Evolutionary conservation across 92 coral and sea anemone species (phyloP).

Genomic region (Paramuricea clavata): DNA sequence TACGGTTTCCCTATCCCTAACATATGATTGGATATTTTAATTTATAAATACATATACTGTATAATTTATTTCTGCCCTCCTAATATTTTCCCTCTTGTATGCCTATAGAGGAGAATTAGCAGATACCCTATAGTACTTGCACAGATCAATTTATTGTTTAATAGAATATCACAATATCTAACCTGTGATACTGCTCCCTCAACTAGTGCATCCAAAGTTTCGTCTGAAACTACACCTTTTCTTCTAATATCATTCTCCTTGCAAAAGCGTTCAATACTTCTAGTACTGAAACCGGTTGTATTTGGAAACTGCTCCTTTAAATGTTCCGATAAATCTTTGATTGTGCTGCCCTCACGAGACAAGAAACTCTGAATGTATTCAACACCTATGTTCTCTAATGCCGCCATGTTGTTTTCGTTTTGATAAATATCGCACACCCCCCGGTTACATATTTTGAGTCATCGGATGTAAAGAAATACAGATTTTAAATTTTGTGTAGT

Average conservation of each 20-base stretch:
- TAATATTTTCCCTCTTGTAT: too few species aligned
- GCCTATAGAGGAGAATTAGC: not conserved
- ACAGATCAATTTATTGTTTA: too few species aligned
- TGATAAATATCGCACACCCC: too few species aligned
- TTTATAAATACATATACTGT: too few species aligned
- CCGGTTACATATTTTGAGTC: not conserved
- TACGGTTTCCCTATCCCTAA: too few species aligned
- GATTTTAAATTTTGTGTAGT: too few species aligned
- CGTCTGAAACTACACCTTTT: slow-evolving; percentile 10
- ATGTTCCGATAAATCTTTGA: slow-evolving; percentile 1
- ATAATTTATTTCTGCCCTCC: too few species aligned
- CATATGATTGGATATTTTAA: too few species aligned
- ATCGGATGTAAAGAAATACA: too few species aligned
- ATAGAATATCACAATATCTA: not conserved
- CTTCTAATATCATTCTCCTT: slow-evolving; percentile 9
- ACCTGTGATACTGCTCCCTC: slow-evolving; percentile 19
- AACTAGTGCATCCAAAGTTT: not conserved
- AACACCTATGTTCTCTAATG: slow-evolving; percentile 26
- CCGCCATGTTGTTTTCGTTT: slow-evolving; percentile 12
- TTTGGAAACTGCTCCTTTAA: slow-evolving; percentile 21
- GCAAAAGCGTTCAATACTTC: slow-evolving; percentile 14
- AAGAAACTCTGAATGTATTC: slow-evolving; percentile 14
- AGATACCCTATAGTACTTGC: not conserved
- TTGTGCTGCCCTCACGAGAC: not conserved
- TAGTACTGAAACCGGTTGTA: not conserved